Conservation (phyloP, 2,888 invertebrate genomes). For the Tachina grossa region DNA sequence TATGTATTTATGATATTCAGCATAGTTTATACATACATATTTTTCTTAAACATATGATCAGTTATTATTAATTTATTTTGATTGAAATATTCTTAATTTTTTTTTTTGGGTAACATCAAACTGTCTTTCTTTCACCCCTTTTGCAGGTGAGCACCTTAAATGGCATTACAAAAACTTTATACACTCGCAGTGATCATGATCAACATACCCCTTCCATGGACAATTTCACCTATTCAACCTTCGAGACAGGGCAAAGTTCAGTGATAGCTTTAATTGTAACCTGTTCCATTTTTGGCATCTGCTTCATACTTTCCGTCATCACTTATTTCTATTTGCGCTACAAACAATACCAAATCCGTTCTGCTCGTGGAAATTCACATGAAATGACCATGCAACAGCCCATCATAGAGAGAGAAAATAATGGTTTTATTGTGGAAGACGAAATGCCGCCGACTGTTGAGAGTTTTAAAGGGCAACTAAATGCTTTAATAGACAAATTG, state of each 20-base stretch:
- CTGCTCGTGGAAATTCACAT: constrained; percentile 83
- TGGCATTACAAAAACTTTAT: constrained; percentile 86
- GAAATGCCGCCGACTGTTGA: constrained; percentile 87
- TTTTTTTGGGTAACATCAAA: no score
- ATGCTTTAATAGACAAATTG: constrained; percentile 86
- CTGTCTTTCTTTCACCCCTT: background rate
- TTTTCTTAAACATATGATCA: no score
- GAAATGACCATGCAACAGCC: constrained; percentile 91
- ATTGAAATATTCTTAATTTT: no score
- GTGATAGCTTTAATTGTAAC: constrained; percentile 85
- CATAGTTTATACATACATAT: no score
- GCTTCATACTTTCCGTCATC: constrained; percentile 86
- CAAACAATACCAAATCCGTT: constrained; percentile 79
- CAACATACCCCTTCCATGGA: constrained; percentile 80
- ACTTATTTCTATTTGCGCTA: constrained; percentile 83
- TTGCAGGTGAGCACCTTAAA: constrained; percentile 83
- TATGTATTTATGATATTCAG: no score
- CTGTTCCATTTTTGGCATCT: constrained; percentile 87
- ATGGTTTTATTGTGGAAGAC: constrained; percentile 90
- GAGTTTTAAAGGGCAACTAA: constrained; percentile 88
- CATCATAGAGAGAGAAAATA: constrained; percentile 90
- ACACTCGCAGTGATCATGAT: constrained; percentile 84
- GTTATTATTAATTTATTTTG: background rate
- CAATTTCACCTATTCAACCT: constrained; percentile 78
- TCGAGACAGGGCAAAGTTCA: constrained; percentile 78